These are phyloP conservation scores for Perizoma affinitatum DNA, from an alignment of 2,888 invertebrate species.

Conservation along the genomic window DNA sequence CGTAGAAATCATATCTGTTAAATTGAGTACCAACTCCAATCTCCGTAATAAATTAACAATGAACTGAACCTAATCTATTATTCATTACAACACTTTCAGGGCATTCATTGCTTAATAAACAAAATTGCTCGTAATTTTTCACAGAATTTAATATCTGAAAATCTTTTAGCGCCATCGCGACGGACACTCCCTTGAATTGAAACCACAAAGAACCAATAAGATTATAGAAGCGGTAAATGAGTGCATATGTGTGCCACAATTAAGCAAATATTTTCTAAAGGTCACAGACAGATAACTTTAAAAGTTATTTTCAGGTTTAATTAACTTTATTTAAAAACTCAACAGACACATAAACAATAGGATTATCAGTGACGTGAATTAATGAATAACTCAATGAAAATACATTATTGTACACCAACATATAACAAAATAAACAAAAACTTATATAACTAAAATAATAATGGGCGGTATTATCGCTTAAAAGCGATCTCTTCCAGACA, in stretches of 20 bases:
- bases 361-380: too few relatives aligned
- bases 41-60: conserved; percentile 16
- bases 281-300: too few relatives aligned
- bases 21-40: neutral
- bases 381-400: too few relatives aligned
- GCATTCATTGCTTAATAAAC: conserved; percentile 38
- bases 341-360: too few relatives aligned
- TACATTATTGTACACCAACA: too few relatives aligned
- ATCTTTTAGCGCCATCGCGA: conserved; percentile 56
- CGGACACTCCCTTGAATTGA: conserved; percentile 47
- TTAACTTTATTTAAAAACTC: too few relatives aligned
- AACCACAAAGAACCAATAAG: conserved; percentile 10
- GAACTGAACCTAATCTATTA: conserved; percentile 12
- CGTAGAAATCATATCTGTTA: too few relatives aligned
- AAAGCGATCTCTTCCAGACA: too few relatives aligned
- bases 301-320: too few relatives aligned
- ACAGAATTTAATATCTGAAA: conserved; percentile 63
- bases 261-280: neutral
- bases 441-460: too few relatives aligned
- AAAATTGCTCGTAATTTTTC: conserved; percentile 45
- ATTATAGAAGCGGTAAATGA: conserved; percentile 2
- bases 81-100: conserved; percentile 28
- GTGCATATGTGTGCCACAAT: neutral
- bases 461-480: too few relatives aligned
- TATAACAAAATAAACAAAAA: too few relatives aligned